Conservation (phyloP, 2,797 vertebrate species). For the Onychomys torridus region DNA sequence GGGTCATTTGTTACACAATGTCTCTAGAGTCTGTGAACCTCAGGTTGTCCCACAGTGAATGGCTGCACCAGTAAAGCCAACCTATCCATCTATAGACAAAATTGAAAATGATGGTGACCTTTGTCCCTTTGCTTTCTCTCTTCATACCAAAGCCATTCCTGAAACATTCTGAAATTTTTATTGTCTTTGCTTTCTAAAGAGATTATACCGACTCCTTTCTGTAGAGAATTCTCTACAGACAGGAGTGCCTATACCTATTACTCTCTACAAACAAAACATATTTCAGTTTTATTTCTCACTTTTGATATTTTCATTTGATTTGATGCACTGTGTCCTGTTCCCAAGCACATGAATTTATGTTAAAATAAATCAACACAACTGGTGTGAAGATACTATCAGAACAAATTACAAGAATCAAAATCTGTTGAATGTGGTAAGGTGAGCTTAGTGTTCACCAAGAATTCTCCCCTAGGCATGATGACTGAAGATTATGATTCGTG, state of each 20-base stretch:
- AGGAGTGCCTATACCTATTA: not conserved
- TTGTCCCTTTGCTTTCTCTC: not conserved
- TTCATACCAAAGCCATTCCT: not conserved
- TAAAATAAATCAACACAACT: not conserved
- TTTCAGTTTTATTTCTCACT: not conserved
- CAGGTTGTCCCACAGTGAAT: not conserved
- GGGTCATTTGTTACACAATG: not conserved
- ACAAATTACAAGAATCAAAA: not conserved
- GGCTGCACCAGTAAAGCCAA: not conserved
- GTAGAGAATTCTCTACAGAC: not conserved
- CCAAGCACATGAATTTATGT: not conserved
- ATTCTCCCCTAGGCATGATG: not conserved
- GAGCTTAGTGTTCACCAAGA: not conserved
- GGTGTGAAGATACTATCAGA: not conserved
- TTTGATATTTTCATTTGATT: constrained; percentile 34
- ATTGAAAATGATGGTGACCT: not conserved
- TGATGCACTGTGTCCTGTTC: not conserved
- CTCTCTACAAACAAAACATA: constrained; percentile 8
- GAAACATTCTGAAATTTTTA: not conserved
- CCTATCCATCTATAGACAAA: not conserved
- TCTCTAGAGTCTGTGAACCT: not conserved
- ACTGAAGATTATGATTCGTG: not conserved
- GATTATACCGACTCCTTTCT: not conserved
- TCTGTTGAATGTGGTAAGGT: not conserved
- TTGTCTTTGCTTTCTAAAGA: constrained; percentile 10